Base-by-base conservation (phyloP, 2,888 invertebrate species). In the Nomada ruficornis region DNA sequence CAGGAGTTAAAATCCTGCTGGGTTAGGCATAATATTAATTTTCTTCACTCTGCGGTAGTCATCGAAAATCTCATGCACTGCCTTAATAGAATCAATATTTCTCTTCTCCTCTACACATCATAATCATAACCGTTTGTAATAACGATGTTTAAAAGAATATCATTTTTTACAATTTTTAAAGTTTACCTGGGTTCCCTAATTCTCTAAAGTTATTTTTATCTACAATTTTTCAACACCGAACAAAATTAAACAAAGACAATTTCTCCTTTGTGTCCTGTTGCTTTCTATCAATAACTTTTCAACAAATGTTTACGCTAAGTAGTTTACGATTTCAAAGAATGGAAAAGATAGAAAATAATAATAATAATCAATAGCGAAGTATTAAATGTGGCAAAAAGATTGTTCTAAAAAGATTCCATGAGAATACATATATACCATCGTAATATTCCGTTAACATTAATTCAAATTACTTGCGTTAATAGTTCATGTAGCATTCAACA, bases 1-100 rank as follows among this genome's bases (percentile, higher is more conserved):
- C 23, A 55, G 20, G 23, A 55, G 26, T 29, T 69, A 77, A 70
- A 18, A 23, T n/a, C 7, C 15, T 20, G 60, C 64, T 62, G 59
- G 15, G 15, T n/a, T 10, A 7, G n/a, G 18, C 36, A 15, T 0
- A 15, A 36, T 42, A n/a, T 60, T 42, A 36, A 60, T 36, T 36
- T n/a, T 13, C n/a, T 2, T 52, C n/a, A 29, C 18, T 52, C 29
- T 52, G 50, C 52, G 1, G 26, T 50, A 0, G 2, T 20, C 5
- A 20, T 50, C 36, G 36, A 36, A 36, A 36, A 36, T 36, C 36
- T 36, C 36, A 0, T 36, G 36, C 36, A 36, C 36, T 36, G 7
- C 36, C 7, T 36, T 36, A 36, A 36, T 36, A 7, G 36, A 36
- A 36, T 36, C 36, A 36, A 36, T 36, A 36, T 36, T 7, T 36